Conservation (phyloP, 2,888 invertebrate genomes). For the Stenurella melanura region DNA sequence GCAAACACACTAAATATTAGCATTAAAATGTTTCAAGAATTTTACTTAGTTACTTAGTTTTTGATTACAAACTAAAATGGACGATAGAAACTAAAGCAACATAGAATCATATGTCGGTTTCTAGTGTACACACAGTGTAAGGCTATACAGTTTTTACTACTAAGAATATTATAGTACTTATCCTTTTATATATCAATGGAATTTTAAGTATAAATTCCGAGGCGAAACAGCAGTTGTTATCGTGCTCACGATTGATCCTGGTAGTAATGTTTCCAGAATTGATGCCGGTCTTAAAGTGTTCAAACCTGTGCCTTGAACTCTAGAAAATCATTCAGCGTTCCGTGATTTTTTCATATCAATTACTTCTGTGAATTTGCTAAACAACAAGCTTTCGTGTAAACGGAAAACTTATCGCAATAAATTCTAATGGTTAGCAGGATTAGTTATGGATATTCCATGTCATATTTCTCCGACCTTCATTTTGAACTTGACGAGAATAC, state of each 20-base stretch:
- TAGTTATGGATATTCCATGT: slow-evolving; percentile 7
- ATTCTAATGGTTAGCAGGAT: neutral
- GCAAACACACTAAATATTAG: no score
- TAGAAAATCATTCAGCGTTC: neutral
- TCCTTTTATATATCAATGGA: neutral
- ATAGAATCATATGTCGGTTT: no score
- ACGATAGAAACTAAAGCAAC: no score
- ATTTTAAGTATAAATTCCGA: neutral
- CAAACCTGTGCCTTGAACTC: neutral
- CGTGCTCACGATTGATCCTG: neutral
- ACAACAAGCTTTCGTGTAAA: slow-evolving; percentile 1
- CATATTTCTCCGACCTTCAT: neutral
- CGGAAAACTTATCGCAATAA: neutral
- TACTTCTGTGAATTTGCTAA: neutral
- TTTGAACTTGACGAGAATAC: neutral
- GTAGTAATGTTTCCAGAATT: neutral
- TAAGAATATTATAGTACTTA: no score
- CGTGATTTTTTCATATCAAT: slow-evolving; percentile 7
- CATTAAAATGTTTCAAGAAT: no score
- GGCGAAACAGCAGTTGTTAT: neutral
- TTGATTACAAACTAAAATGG: no score
- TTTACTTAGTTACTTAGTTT: no score
- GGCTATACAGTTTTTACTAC: no score
- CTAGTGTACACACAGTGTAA: no score
- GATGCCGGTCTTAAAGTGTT: neutral